phyloP scores from a whole-genome alignment of 2,797 vertebrate species.

The Chromobotia macracanthus region DNA sequence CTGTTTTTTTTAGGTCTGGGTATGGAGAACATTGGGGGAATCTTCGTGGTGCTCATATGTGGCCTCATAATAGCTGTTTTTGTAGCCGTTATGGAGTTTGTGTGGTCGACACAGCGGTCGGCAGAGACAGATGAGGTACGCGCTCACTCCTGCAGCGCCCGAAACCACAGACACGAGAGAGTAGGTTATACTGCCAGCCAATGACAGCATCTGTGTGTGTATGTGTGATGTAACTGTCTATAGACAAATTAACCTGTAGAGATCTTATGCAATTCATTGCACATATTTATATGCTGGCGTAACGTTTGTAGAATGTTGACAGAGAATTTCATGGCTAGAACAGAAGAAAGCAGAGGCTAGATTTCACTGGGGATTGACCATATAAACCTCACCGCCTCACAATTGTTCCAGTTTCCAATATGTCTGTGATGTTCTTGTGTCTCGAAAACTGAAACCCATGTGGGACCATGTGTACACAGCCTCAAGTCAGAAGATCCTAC shows the following conservation, averaged over 20 bases:
- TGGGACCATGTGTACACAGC: neutral
- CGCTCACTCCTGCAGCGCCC: slow-evolving; percentile 74
- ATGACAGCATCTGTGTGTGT: slow-evolving; percentile 60
- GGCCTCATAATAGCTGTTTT: slow-evolving; percentile 93
- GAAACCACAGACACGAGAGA: slow-evolving; percentile 79
- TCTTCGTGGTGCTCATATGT: slow-evolving; percentile 91
- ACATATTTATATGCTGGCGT: neutral
- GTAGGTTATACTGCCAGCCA: slow-evolving; percentile 77
- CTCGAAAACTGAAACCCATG: neutral
- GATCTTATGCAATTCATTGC: neutral
- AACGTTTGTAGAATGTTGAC: neutral
- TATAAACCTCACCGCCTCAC: neutral
- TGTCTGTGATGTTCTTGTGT: neutral
- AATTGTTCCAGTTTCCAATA: neutral
- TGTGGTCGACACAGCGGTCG: slow-evolving; percentile 89
- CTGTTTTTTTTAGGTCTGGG: slow-evolving; percentile 79
- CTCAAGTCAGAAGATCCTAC: neutral
- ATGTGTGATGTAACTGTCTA: slow-evolving; percentile 47
- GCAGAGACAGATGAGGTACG: slow-evolving; percentile 92
- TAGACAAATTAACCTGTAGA: neutral
- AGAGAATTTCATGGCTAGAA: neutral
- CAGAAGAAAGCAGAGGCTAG: neutral
- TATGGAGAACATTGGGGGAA: slow-evolving; percentile 94
- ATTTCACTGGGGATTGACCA: neutral
- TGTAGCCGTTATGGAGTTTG: slow-evolving; percentile 92